phyloP scores from a whole-genome alignment of 2,797 vertebrate species.

The Momotus momota region DNA sequence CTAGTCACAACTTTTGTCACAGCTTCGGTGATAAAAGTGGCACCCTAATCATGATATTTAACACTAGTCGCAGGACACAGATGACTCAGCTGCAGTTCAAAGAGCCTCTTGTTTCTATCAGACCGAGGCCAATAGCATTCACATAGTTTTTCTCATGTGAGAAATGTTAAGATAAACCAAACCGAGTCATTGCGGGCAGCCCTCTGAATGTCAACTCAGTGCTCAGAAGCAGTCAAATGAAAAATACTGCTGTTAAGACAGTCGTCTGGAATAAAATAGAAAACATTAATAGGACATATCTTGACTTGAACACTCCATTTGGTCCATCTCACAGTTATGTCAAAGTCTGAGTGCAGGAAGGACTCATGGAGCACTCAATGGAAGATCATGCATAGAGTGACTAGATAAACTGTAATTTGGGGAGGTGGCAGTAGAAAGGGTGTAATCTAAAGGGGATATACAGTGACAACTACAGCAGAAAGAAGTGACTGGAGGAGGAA shows the following conservation, averaged over 20 bases:
- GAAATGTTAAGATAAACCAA: not conserved
- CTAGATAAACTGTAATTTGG: not conserved
- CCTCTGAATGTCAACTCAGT: not conserved
- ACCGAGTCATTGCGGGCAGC: not conserved
- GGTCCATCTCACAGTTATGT: not conserved
- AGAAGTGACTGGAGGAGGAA: not conserved
- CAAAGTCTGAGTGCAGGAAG: not conserved
- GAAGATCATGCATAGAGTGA: not conserved
- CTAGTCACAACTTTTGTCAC: not conserved
- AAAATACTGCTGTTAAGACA: not conserved
- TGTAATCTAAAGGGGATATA: not conserved
- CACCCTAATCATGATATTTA: not conserved
- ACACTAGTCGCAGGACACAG: not conserved
- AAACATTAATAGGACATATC: not conserved
- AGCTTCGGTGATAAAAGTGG: not conserved
- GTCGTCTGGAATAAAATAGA: not conserved
- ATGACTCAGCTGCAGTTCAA: conserved; percentile 37
- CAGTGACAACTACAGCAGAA: not conserved
- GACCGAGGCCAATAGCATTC: not conserved
- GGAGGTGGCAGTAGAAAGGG: not conserved
- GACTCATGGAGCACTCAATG: accelerated
- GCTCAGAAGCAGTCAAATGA: not conserved
- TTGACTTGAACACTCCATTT: not conserved
- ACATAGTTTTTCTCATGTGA: not conserved
- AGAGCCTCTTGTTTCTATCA: not conserved